Conservation (phyloP, 2,797 vertebrate species). For the Nannoperca australis region DNA sequence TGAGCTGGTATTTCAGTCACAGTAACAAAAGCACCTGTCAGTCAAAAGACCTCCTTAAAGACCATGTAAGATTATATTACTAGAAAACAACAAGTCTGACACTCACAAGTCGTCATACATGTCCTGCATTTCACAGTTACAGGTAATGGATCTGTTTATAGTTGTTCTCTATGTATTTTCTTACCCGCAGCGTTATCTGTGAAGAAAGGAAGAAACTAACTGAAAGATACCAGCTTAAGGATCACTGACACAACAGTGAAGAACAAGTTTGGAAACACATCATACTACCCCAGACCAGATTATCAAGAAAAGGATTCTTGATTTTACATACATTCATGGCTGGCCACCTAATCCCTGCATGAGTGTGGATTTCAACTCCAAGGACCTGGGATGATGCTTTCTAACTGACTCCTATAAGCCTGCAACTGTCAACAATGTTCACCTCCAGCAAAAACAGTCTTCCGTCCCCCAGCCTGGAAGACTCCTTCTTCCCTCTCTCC, state of each 20-base stretch:
- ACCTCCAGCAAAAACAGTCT: constrained; percentile 79
- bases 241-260: background rate
- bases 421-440: constrained; percentile 71
- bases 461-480: constrained; percentile 84
- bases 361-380: constrained; percentile 21
- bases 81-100: constrained; percentile 50
- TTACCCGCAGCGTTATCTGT: constrained; percentile 27
- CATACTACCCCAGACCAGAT: background rate
- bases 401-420: constrained; percentile 40
- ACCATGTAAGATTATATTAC: constrained; percentile 71
- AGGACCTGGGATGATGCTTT: constrained; percentile 30
- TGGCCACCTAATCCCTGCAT: constrained; percentile 2
- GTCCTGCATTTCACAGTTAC: constrained; percentile 7
- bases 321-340: background rate
- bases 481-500: constrained; percentile 87
- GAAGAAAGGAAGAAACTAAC: constrained; percentile 14
- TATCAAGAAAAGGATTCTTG: constrained; percentile 3
- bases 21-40: constrained; percentile 74
- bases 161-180: constrained; percentile 24
- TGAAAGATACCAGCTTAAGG: constrained; percentile 2
- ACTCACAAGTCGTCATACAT: constrained; percentile 9
- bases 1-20: constrained; percentile 77
- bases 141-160: constrained; percentile 2
- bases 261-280: constrained; percentile 12
- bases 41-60: constrained; percentile 73